Conservation (phyloP, 2,888 invertebrate species). For the Tuta absoluta region DNA sequence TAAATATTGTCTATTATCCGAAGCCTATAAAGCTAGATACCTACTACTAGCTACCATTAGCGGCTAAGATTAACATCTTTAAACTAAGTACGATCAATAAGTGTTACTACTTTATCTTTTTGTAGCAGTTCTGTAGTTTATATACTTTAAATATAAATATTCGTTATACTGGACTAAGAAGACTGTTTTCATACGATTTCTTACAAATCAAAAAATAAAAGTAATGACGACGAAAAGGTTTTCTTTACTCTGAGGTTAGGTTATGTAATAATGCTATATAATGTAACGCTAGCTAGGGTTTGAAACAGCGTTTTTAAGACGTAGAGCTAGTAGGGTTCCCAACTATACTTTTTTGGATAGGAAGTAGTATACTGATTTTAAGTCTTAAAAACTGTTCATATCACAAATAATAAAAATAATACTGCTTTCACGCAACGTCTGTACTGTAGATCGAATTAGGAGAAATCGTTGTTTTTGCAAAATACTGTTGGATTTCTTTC, state of each 20-base stretch:
- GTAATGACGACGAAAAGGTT: constrained; percentile 51
- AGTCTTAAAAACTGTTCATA: too few relatives aligned
- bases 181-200: background rate
- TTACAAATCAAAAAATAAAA: background rate
- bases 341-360: too few relatives aligned
- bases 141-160: background rate
- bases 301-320: constrained; percentile 29
- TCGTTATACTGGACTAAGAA: background rate
- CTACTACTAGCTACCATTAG: too few relatives aligned
- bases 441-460: too few relatives aligned
- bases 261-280: constrained; percentile 70
- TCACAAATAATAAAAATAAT: too few relatives aligned
- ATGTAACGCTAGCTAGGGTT: constrained; percentile 27
- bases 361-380: too few relatives aligned
- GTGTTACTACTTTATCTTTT: constrained; percentile 28
- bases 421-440: too few relatives aligned
- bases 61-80: background rate
- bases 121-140: background rate
- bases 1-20: background rate
- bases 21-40: background rate
- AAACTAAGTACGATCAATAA: constrained; percentile 31
- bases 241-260: constrained; percentile 61
- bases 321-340: too few relatives aligned
- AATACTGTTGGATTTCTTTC: too few relatives aligned
- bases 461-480: too few relatives aligned